Base-by-base conservation (phyloP, 2,888 invertebrate species). In the Galerucella calmariensis region DNA sequence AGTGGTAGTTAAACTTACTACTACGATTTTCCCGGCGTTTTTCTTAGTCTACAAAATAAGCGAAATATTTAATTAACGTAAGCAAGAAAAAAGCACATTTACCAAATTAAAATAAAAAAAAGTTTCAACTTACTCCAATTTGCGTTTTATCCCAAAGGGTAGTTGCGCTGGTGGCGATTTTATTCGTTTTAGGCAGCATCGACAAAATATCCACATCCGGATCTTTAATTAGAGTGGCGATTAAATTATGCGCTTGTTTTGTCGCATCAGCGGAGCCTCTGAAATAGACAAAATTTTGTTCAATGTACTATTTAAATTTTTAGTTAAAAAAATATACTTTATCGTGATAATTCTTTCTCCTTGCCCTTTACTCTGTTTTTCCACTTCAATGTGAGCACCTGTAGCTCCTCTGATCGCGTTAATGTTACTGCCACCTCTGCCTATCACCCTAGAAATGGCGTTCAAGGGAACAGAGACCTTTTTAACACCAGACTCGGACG, bases 321-420 rank as follows among this genome's bases (percentile, higher is more conserved):
- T 61, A 53, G 11, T 70, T 73, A 44, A 20, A 44, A 67, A 16
- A 44, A 88, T 91, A 88, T 85, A 94, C 93, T 97, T 97, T 84
- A 99, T 97, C 59, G 97, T 97, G 80, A 99, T 97, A 84, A 95
- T 95, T 81, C 99, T 90, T 87, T 98, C 97, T 72, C 95, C 95
- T 88, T 96, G 97, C 6, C 96, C 95, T 88, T 97, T 97, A 86
- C 94, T 94, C 89, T 98, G 97, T 88, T 99, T 99, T 88, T 99
- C 99, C 41, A 99, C 97, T 88, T 99, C 98, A 85, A 99, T 99
- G 86, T 98, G 97, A 6, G 99, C 99, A 75, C 98, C 97, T 46
- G 99, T 98, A 69, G 97, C 95, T 73, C 96, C 96, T 75, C 99
- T 91, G 85, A 99, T 98, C 12, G 98, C 97, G 89, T 99, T 99